Conservation (phyloP, 2,113 vertebrate species). For the Datnioides undecimradiatus region DNA sequence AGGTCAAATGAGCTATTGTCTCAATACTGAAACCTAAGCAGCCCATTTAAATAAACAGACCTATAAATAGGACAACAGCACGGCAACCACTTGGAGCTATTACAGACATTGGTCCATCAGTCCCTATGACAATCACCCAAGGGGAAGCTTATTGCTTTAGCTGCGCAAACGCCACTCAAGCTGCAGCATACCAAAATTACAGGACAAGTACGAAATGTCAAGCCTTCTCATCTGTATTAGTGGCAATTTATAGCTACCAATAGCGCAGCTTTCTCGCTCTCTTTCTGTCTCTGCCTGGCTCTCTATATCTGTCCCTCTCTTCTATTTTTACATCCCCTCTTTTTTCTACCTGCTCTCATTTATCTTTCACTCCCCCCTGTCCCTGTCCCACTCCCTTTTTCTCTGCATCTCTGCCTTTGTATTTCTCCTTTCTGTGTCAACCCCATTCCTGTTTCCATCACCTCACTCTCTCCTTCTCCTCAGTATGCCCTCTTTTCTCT, state of each 20-base stretch:
- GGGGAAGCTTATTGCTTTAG: constrained; percentile 77
- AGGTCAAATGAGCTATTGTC: constrained; percentile 76
- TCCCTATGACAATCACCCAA: constrained; percentile 76
- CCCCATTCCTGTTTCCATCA: constrained; percentile 74
- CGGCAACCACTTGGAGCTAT: constrained; percentile 76
- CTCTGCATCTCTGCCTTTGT: constrained; percentile 71
- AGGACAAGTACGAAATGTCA: constrained; percentile 82
- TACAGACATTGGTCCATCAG: constrained; percentile 77
- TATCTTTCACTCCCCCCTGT: constrained; percentile 79
- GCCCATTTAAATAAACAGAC: constrained; percentile 72
- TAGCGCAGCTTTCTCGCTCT: constrained; percentile 69
- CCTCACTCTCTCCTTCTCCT: constrained; percentile 68
- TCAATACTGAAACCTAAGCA: constrained; percentile 70
- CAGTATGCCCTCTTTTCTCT: constrained; percentile 72
- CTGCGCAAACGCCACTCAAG: constrained; percentile 73
- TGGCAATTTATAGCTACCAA: constrained; percentile 83
- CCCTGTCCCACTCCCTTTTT: constrained; percentile 66
- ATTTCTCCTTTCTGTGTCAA: constrained; percentile 77
- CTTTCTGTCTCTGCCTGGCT: constrained; percentile 65
- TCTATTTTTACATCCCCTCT: constrained; percentile 82
- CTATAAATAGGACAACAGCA: constrained; percentile 81
- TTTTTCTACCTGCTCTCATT: constrained; percentile 83
- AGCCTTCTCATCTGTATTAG: constrained; percentile 81
- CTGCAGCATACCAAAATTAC: constrained; percentile 76
- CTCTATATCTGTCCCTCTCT: constrained; percentile 77